These are phyloP conservation scores for Eulimnadia texana DNA, from an alignment of 1,140 invertebrate species.

Conservation along the genomic window DNA sequence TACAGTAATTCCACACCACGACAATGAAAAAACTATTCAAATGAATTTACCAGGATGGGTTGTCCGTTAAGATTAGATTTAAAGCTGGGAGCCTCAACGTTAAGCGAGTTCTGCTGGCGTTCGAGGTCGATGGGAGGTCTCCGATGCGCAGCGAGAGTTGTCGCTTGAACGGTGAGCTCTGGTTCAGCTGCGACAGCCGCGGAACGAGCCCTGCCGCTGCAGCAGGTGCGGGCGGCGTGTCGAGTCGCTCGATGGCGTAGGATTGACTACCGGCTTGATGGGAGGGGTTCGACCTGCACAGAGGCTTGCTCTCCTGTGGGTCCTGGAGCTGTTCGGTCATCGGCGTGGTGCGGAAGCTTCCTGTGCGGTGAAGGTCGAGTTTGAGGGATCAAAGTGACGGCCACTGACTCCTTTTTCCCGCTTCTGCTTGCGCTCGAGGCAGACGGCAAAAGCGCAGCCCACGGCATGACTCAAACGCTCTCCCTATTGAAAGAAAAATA, in stretches of 20 bases:
- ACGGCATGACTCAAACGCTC: constrained; percentile 96
- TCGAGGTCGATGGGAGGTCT: constrained; percentile 89
- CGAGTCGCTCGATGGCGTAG: constrained; percentile 90
- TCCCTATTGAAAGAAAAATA: too few species aligned
- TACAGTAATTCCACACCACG: too few species aligned
- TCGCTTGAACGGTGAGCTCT: constrained; percentile 79
- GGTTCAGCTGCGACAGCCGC: constrained; percentile 67
- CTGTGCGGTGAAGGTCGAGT: constrained; percentile 86
- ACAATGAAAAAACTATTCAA: too few species aligned
- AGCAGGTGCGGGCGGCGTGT: constrained; percentile 84
- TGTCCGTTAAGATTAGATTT: constrained; percentile 34
- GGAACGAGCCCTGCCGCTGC: constrained; percentile 83
- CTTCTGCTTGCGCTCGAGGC: constrained; percentile 92
- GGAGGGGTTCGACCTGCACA: too few species aligned
- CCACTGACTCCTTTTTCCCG: constrained; percentile 91
- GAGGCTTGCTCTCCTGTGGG: constrained; percentile 37
- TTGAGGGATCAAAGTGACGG: constrained; percentile 81
- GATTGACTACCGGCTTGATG: constrained; percentile 52
- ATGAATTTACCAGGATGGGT: constrained; percentile 34
- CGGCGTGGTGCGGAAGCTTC: constrained; percentile 72
- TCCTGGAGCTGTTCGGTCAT: constrained; percentile 60
- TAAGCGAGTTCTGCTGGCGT: constrained; percentile 44
- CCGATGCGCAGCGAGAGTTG: constrained; percentile 84
- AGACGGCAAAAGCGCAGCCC: constrained; percentile 96
- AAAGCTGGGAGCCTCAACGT: constrained; percentile 30